A percentile compares a stretch with the other conserved stretches of the same genome.
phyloP scores from a whole-genome alignment of 2,113 vertebrate genomes.

The Hemiscyllium ocellatum region DNA sequence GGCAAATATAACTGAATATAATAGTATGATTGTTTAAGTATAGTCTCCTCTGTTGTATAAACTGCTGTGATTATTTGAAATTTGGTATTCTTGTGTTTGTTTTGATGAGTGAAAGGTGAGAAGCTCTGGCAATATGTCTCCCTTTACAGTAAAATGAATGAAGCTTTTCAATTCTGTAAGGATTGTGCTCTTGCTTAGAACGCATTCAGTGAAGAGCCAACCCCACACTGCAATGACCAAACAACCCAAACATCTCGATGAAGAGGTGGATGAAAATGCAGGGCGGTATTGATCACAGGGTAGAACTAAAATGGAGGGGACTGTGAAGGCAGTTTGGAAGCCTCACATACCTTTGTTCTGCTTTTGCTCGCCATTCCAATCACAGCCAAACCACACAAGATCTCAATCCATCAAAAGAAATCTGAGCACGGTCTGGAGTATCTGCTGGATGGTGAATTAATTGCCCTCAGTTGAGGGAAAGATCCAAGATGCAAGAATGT shows the following conservation, averaged over 20 bases:
- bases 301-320: not conserved
- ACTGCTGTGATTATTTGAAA: too few relatives aligned
- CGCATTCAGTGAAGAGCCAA: not conserved
- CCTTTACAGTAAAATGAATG: too few relatives aligned
- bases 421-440: not conserved
- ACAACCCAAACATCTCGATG: not conserved
- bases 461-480: not conserved
- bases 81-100: too few relatives aligned
- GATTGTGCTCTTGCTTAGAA: not conserved
- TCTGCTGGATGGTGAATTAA: not conserved
- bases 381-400: not conserved
- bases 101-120: too few relatives aligned
- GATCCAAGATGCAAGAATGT: not conserved
- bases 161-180: not conserved
- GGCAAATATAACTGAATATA: too few relatives aligned
- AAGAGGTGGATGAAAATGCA: not conserved
- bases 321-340: not conserved
- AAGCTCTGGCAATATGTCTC: too few relatives aligned
- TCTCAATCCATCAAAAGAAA: not conserved
- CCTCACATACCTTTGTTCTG: not conserved
- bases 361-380: not conserved
- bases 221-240: not conserved
- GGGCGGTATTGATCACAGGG: not conserved
- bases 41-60: too few relatives aligned
- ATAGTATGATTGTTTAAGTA: too few relatives aligned